A percentile compares a stretch with the other conserved stretches of the same genome.
Evolutionary conservation across 2,888 invertebrate species (phyloP).

Genomic region (Podabrus alpinus): DNA sequence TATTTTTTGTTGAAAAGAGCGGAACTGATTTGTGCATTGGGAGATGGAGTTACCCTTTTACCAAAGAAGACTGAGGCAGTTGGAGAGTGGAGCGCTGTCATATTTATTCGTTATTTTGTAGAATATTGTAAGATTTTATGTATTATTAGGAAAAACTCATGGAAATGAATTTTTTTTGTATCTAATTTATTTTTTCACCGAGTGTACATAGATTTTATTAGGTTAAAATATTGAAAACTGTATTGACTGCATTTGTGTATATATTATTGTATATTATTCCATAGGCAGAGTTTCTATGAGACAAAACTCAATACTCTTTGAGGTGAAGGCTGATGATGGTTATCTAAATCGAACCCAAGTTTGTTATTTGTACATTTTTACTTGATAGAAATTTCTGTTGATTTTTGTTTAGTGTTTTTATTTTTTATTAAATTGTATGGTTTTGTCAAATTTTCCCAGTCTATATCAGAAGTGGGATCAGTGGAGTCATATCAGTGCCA

Average conservation of each 20-base stretch:
- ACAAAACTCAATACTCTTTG: constrained; percentile 50
- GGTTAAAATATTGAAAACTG: constrained; percentile 13
- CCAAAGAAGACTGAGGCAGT: constrained; percentile 63
- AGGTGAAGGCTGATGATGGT: constrained; percentile 51
- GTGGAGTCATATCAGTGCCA: neutral
- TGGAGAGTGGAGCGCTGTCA: constrained; percentile 45
- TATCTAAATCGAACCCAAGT: neutral
- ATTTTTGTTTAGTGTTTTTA: neutral
- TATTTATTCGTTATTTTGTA: constrained; percentile 45
- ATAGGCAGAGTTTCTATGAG: constrained; percentile 41
- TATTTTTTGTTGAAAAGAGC: constrained; percentile 34
- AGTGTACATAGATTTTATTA: constrained; percentile 15
- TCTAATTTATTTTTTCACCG: constrained; percentile 30
- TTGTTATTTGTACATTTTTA: neutral
- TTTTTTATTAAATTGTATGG: neutral
- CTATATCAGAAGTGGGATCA: neutral
- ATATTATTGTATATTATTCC: constrained; percentile 34
- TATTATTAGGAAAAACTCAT: constrained; percentile 9
- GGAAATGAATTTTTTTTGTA: constrained; percentile 17
- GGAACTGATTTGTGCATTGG: constrained; percentile 17
- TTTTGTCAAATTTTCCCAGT: neutral
- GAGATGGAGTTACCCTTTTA: constrained; percentile 58
- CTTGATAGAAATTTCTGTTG: neutral
- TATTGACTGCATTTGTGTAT: constrained; percentile 30
- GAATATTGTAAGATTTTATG: constrained; percentile 17